Percentiles rank a stretch among this genome's conserved stretches.
Conservation (phyloP, 2,113 vertebrate genomes). For the Aegotheles bennettii region DNA sequence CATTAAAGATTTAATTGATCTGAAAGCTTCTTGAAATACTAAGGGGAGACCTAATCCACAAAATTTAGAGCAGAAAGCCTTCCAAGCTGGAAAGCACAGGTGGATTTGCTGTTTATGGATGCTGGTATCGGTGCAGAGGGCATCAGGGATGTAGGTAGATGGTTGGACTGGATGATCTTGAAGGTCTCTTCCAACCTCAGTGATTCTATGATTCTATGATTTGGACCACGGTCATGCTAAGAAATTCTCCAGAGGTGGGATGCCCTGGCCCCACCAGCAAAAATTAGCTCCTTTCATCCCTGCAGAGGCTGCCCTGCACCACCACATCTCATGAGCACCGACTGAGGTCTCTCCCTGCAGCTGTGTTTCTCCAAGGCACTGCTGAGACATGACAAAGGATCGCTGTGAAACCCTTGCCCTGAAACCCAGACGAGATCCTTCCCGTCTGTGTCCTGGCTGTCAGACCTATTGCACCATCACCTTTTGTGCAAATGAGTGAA, state of each 20-base stretch:
- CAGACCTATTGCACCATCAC: neutral
- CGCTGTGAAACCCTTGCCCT: neutral
- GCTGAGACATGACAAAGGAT: neutral
- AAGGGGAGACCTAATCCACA: neutral
- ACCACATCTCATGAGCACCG: fast-evolving
- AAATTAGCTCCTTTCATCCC: neutral
- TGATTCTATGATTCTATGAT: too few species aligned
- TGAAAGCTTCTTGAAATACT: neutral
- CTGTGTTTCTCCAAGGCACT: neutral
- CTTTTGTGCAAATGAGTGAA: neutral
- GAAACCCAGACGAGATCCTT: neutral
- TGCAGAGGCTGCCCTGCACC: neutral
- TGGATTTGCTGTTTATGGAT: neutral
- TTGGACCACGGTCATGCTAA: neutral
- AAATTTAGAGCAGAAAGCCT: neutral
- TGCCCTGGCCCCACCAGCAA: neutral
- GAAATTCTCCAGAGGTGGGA: neutral
- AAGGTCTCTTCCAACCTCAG: too few species aligned
- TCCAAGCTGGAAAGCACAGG: fast-evolving
- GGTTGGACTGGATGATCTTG: too few species aligned
- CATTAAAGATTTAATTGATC: constrained; percentile 18
- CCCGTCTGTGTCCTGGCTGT: neutral
- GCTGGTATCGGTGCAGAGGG: fast-evolving
- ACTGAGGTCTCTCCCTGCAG: neutral
- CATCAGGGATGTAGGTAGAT: too few species aligned